A percentile compares a stretch with the other conserved stretches of the same genome.
Conservation (phyloP, 2,113 vertebrate genomes). For the Illadopsis cleaveri region DNA sequence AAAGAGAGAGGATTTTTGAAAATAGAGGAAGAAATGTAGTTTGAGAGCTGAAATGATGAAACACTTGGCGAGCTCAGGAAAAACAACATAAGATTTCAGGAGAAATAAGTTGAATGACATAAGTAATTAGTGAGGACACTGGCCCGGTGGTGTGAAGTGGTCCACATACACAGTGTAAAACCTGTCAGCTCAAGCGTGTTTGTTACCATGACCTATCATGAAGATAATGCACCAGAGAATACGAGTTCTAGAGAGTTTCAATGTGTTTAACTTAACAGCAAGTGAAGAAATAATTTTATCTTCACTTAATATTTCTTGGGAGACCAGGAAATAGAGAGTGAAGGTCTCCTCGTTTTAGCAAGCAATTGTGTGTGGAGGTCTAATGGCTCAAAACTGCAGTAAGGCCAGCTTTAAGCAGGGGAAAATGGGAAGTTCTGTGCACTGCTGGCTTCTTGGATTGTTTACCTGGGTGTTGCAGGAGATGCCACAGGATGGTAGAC, state of each 20-base stretch:
- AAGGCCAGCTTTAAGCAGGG: neutral
- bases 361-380: neutral
- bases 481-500: neutral
- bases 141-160: neutral
- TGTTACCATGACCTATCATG: neutral
- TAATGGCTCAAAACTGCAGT: neutral
- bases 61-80: neutral
- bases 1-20: neutral
- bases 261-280: neutral
- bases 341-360: neutral
- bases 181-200: neutral
- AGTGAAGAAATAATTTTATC: neutral
- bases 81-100: neutral
- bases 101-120: neutral
- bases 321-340: neutral
- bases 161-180: neutral
- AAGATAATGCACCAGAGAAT: neutral
- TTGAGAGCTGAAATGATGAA: neutral
- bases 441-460: neutral
- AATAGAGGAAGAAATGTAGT: neutral
- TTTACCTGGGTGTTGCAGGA: neutral
- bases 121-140: neutral
- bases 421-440: rapidly evolving
- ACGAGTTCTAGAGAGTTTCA: neutral
- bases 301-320: neutral